These are phyloP conservation scores for Baccha elongata DNA, from an alignment of 2,888 invertebrate species.

Conservation along the genomic window DNA sequence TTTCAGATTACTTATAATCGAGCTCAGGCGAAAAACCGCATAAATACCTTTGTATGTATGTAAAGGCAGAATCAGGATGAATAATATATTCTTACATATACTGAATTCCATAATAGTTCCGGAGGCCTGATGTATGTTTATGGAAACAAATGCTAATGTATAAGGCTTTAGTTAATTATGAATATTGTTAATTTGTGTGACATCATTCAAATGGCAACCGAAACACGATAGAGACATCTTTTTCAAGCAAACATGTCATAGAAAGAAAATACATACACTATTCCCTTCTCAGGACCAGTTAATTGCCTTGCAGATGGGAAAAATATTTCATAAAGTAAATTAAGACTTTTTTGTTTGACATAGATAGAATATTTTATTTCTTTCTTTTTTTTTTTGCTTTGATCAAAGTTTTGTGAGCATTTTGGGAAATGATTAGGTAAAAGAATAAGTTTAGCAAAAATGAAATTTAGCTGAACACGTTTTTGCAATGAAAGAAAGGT, in stretches of 20 bases:
- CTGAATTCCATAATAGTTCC: background rate
- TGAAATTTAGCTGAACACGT: slow-evolving; percentile 28
- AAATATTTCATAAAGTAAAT: slow-evolving; percentile 33
- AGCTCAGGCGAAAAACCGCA: slow-evolving; percentile 6
- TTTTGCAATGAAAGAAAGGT: slow-evolving; percentile 18
- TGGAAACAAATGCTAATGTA: slow-evolving; percentile 50
- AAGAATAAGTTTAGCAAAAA: background rate
- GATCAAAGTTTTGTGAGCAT: background rate
- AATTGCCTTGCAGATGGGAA: slow-evolving; percentile 6
- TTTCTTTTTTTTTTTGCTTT: slow-evolving; percentile 8
- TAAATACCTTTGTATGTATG: background rate
- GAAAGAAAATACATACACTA: slow-evolving; percentile 10
- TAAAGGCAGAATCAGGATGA: background rate
- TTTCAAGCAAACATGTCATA: background rate
- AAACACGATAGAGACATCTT: slow-evolving; percentile 34
- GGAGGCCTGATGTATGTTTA: slow-evolving; percentile 28
- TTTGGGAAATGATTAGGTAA: background rate
- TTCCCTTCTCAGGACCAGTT: background rate
- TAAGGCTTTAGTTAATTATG: slow-evolving; percentile 52
- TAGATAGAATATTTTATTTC: background rate
- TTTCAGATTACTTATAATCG: slow-evolving; percentile 59
- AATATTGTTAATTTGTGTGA: slow-evolving; percentile 57
- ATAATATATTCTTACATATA: background rate
- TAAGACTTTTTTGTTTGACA: background rate
- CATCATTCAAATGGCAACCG: slow-evolving; percentile 16